Evolutionary conservation across 2,797 vertebrate species (phyloP).

Genomic region (Lagorchestes hirsutus): DNA sequence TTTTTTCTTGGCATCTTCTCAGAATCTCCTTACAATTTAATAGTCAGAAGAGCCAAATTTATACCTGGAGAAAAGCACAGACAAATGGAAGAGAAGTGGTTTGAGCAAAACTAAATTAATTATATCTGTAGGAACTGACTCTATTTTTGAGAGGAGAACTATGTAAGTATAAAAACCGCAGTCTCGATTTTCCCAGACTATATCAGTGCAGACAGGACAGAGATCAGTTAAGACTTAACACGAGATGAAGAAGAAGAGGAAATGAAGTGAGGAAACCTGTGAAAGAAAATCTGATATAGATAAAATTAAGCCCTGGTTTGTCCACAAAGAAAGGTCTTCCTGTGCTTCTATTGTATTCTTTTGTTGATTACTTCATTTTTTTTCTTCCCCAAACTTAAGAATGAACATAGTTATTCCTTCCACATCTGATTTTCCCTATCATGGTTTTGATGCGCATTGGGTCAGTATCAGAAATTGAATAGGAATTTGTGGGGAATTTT

Average conservation of each 20-base stretch:
- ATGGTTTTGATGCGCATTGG: background rate
- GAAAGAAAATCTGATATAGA: background rate
- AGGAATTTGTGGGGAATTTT: background rate
- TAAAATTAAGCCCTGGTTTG: background rate
- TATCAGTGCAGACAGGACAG: background rate
- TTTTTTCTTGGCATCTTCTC: background rate
- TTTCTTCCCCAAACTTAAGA: background rate
- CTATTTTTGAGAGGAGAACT: background rate
- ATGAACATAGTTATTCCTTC: background rate
- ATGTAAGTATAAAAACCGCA: background rate
- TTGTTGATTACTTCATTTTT: background rate
- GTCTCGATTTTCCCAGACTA: background rate
- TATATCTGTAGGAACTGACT: background rate
- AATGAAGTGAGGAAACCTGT: background rate
- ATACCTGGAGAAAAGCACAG: rapidly evolving
- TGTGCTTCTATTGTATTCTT: background rate
- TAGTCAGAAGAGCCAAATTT: background rate
- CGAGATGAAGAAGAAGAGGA: background rate
- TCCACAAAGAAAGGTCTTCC: background rate
- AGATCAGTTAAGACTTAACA: background rate
- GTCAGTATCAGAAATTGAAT: background rate
- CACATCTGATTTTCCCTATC: background rate
- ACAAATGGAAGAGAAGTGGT: background rate
- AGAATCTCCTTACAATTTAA: background rate
- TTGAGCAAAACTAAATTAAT: background rate